A percentile compares a stretch with the other conserved stretches of the same genome.
Conservation (phyloP, 1,140 invertebrate genomes). For the Drosophila nannoptera region DNA sequence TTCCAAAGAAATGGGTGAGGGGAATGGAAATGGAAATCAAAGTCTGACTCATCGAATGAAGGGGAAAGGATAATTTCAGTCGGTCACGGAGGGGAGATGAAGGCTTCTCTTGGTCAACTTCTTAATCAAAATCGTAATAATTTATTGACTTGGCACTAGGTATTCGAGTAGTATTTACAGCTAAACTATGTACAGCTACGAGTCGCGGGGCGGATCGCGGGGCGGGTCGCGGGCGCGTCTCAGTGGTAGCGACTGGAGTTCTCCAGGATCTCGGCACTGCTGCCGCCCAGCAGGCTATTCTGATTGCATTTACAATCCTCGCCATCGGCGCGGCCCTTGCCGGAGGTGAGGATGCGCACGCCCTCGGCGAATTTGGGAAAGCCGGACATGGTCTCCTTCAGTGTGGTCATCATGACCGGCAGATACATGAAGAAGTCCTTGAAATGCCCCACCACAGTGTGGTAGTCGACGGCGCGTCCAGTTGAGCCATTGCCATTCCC, state of each 20-base stretch:
- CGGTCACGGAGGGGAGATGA: no score
- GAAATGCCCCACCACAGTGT: constrained; percentile 69
- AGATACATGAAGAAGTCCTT: constrained; percentile 77
- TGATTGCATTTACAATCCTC: constrained; percentile 71
- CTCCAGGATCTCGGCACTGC: constrained; percentile 55
- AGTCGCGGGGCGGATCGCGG: neutral
- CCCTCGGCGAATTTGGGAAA: constrained; percentile 76
- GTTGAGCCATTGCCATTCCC: neutral
- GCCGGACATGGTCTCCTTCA: constrained; percentile 72
- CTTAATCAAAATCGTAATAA: neutral
- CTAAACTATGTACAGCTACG: constrained; percentile 11
- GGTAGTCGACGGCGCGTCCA: constrained; percentile 58
- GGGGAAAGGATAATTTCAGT: no score
- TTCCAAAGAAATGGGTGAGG: no score
- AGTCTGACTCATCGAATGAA: no score
- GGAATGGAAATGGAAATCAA: no score
- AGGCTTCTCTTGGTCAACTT: no score
- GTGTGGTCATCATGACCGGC: constrained; percentile 74
- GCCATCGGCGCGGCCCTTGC: constrained; percentile 51
- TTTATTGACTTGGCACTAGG: constrained; percentile 19
- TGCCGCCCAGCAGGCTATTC: constrained; percentile 23
- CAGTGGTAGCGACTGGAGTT: constrained; percentile 44
- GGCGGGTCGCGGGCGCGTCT: neutral
- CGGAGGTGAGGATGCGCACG: constrained; percentile 64
- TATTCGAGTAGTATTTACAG: constrained; percentile 37